Base-by-base conservation (phyloP, 2,797 vertebrate genomes). In the Fringilla coelebs region DNA sequence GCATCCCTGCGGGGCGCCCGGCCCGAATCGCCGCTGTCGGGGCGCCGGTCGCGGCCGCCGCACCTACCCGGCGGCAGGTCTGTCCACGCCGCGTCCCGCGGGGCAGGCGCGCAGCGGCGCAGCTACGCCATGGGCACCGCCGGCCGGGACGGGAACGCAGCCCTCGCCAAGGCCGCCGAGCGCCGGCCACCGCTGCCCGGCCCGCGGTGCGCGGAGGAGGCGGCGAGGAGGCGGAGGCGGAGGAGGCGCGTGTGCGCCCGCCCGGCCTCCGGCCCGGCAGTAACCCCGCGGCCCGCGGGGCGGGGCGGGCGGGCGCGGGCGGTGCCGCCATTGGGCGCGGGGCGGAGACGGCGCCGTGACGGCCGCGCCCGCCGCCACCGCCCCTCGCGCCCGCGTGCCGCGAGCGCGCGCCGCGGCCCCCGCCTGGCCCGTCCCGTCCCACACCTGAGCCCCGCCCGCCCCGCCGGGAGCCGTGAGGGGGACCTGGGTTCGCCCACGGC, bases 181-280 rank as follows among this genome's bases (percentile, higher is more conserved):
- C 51, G 41, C 85, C 83, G 54, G 74, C 74, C 87, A 68, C 88
- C 61, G 10, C 75, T 5, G 88, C 87, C 74, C 85, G 84, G 78
- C 87, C 89, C 90, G 77, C 74, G 83, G 80, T 21, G 38, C 36
- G 70, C 84, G 12, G 48, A 73, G 79, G 82, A 66, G 89, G 85
- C 45, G 49, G 71, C 17, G 32, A 16, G 36, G 21, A 41, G 78
- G 76, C 24, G 79, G 62, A 29, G 46, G 48, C 18, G 62, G 25
- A 28, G 93, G 95, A 85, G 94, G 89, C 46, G 95, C 85, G 77
- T 88, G 60, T 73, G 93, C 83, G 31, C 19, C 66, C 51, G 48
- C 26, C 89, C 95, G 94, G 94, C 97, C 95, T 91, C 84, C 87
- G 81, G 75, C 81, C 95, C 89, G 75, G 81, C 66, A 70, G 85